Evolutionary conservation across 2,113 vertebrate genomes (phyloP), one percentile per base, ranked within the genome.

Genomic region (Melierax canorus): DNA sequence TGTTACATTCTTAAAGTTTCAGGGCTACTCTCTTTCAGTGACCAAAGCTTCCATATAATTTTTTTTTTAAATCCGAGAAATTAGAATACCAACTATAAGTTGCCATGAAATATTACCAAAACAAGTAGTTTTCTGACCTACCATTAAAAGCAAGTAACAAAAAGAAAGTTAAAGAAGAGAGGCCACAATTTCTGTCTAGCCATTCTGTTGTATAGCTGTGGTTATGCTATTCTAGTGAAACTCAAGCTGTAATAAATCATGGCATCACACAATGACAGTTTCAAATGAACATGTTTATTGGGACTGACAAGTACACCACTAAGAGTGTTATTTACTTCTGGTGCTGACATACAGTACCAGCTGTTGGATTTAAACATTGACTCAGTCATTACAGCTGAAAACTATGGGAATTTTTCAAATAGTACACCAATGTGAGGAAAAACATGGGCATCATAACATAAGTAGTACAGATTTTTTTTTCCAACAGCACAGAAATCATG

Each of bases 241-340:
- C 50, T 80, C 32, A 38, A 74, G 71, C 43, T 97, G 74, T 95
- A 97, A 98, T 98, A 98, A 98, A 98, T 98, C 98, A 98, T 22
- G 45, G 87, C 95, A 92, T 98, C 91, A 96, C 45, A 20, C 90
- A 91, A 80, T 96, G 97, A 98, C 97, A 98, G 93, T 96, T 98
- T 97, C 92, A 98, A 97, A 98, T 95, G 96, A 97, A 95, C 78
- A 90, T 22, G 12, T 96, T 98, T 97, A 98, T 98, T 97, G 94
- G 79, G 97, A 97, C 68, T 98, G 98, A 98, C 97, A 98, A 96
- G 97, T 97, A 96, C 94, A 97, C 97, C 96, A 96, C 97, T 88
- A 87, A 94, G 81, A 97, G 48, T 91, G 86, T 96, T 97, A 97
- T 94, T 98, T 97, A 98, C 96, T 91, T 97, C 97, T 97, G 97